Evolutionary conservation across 2,888 invertebrate species (phyloP).

Genomic region (Physocephala rufipes): DNA sequence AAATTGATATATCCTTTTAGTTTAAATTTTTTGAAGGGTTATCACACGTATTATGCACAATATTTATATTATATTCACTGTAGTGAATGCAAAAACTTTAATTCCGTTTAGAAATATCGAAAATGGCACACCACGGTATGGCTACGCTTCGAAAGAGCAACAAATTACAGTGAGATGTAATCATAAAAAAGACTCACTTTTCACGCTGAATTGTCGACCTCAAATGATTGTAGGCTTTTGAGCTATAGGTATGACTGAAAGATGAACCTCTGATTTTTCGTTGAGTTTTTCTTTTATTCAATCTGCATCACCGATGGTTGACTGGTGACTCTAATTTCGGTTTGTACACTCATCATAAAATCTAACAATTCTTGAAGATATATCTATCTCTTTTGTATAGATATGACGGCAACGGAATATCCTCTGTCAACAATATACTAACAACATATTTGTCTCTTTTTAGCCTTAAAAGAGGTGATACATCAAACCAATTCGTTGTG

Average conservation of each 20-base stretch:
- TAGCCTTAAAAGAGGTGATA: background rate
- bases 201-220: slow-evolving; percentile 46
- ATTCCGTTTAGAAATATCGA: slow-evolving; percentile 18
- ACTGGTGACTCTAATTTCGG: slow-evolving; percentile 21
- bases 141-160: slow-evolving; percentile 36
- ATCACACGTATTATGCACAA: background rate
- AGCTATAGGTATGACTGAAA: slow-evolving; percentile 17
- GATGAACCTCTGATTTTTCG: slow-evolving; percentile 17
- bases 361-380: background rate
- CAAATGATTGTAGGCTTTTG: slow-evolving; percentile 40
- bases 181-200: slow-evolving; percentile 41
- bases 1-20: too few species aligned
- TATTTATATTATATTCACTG: background rate
- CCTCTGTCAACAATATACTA: background rate
- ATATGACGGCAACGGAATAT: background rate
- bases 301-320: slow-evolving; percentile 2
- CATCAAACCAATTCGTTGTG: background rate
- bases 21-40: background rate
- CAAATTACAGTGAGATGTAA: background rate
- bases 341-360: slow-evolving; percentile 24
- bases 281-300: slow-evolving; percentile 25
- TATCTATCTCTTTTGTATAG: slow-evolving; percentile 1
- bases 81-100: background rate
- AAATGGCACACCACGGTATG: slow-evolving; percentile 50
- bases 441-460: slow-evolving; percentile 16